These are phyloP conservation scores for Norana najaformis DNA, from an alignment of 2,888 invertebrate species.

Conservation along the genomic window DNA sequence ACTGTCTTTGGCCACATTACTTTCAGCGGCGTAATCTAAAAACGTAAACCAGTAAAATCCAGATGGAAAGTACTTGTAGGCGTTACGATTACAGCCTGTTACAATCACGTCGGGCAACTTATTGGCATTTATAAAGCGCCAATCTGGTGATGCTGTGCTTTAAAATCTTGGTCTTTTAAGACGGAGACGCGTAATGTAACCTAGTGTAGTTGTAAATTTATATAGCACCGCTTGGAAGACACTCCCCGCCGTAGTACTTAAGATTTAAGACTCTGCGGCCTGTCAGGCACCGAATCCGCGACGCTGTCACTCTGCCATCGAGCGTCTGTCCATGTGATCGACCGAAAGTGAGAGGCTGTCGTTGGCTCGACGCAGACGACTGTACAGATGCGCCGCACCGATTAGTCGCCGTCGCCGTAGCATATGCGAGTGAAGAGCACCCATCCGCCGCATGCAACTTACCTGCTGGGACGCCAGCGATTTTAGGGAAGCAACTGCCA, in stretches of 20 bases:
- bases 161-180: background rate
- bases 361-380: background rate
- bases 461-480: background rate
- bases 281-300: background rate
- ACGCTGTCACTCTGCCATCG: background rate
- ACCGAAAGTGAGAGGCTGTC: background rate
- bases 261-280: background rate
- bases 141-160: background rate
- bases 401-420: background rate
- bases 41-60: no score
- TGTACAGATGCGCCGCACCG: background rate
- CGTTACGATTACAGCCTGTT: background rate
- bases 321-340: background rate
- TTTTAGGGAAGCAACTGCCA: no score
- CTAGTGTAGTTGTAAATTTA: background rate
- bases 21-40: no score
- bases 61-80: background rate
- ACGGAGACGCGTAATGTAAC: background rate
- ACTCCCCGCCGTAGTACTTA: background rate
- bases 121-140: background rate
- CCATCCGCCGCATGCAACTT: background rate
- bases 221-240: background rate
- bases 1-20: no score
- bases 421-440: background rate
- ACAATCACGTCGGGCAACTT: no score